phyloP scores from a whole-genome alignment of 2,888 invertebrate species.

The Drosophila pseudotalamancana region DNA sequence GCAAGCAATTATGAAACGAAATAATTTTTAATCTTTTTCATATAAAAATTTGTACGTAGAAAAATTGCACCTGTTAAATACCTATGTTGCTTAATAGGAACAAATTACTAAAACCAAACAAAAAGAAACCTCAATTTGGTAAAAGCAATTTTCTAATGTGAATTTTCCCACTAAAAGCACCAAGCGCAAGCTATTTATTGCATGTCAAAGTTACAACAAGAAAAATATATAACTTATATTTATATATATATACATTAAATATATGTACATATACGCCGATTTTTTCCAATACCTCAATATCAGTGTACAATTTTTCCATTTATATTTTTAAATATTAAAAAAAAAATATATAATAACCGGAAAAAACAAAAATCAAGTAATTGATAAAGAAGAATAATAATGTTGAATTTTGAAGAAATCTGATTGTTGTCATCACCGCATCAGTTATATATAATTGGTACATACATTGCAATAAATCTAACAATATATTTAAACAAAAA shows the following conservation, averaged over 20 bases:
- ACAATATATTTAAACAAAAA: conserved; percentile 14
- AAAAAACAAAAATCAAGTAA: conserved; percentile 22
- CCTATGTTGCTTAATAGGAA: conserved; percentile 62
- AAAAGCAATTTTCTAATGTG: conserved; percentile 51
- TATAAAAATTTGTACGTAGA: conserved; percentile 70
- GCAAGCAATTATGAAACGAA: conserved; percentile 73
- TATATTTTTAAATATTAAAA: conserved; percentile 69
- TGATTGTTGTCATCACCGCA: conserved; percentile 74
- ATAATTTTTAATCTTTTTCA: conserved; percentile 75
- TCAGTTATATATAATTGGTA: conserved; percentile 51
- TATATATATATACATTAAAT: conserved; percentile 17
- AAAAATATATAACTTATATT: conserved; percentile 36
- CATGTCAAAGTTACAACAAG: conserved; percentile 66
- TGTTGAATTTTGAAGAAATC: conserved; percentile 66
- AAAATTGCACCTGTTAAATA: conserved; percentile 71
- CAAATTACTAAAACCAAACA: conserved; percentile 22
- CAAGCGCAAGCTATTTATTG: conserved; percentile 79
- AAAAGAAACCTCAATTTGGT: conserved; percentile 20
- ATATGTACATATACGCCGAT: conserved; percentile 68
- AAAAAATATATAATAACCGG: conserved; percentile 23
- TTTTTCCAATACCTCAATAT: conserved; percentile 80
- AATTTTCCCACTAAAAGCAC: conserved; percentile 73
- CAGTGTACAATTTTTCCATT: conserved; percentile 76
- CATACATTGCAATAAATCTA: conserved; percentile 55
- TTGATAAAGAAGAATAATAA: conserved; percentile 19